phyloP scores from a whole-genome alignment of 2,797 vertebrate genomes.

The Acipenser ruthenus region DNA sequence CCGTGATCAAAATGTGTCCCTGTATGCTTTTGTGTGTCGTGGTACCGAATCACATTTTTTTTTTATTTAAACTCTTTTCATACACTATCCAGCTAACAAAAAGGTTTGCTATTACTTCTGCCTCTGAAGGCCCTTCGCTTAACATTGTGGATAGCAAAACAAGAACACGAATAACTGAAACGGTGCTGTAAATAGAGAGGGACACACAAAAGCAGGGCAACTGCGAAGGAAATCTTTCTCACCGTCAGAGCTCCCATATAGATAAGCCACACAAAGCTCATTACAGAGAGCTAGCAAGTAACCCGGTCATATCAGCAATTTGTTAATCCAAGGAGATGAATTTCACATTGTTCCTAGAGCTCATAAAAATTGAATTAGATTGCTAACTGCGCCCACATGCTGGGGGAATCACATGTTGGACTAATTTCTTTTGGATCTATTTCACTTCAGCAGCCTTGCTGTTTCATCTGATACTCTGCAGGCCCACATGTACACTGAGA shows the following conservation, averaged over 20 bases:
- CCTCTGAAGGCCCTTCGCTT: no score
- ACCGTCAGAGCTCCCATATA: neutral
- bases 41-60: no score
- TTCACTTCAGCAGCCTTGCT: slow-evolving; percentile 35
- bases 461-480: slow-evolving; percentile 29
- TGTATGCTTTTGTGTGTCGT: no score
- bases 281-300: slow-evolving; percentile 16
- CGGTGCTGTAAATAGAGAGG: no score
- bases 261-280: slow-evolving; percentile 21
- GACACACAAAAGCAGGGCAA: no score
- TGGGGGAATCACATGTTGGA: slow-evolving; percentile 38
- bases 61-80: no score
- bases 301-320: slow-evolving; percentile 38
- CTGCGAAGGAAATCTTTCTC: slow-evolving; percentile 4
- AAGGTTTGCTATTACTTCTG: no score
- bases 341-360: slow-evolving; percentile 40
- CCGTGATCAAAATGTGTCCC: no score
- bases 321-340: slow-evolving; percentile 26
- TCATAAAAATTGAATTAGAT: slow-evolving; percentile 63
- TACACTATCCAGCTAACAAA: no score
- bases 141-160: no score
- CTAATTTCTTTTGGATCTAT: slow-evolving; percentile 10
- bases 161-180: no score
- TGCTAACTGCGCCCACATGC: slow-evolving; percentile 50
- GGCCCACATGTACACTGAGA: slow-evolving; percentile 14